Evolutionary conservation across 2,113 vertebrate species (phyloP).

Genomic region (Pontoporia blainvillei): DNA sequence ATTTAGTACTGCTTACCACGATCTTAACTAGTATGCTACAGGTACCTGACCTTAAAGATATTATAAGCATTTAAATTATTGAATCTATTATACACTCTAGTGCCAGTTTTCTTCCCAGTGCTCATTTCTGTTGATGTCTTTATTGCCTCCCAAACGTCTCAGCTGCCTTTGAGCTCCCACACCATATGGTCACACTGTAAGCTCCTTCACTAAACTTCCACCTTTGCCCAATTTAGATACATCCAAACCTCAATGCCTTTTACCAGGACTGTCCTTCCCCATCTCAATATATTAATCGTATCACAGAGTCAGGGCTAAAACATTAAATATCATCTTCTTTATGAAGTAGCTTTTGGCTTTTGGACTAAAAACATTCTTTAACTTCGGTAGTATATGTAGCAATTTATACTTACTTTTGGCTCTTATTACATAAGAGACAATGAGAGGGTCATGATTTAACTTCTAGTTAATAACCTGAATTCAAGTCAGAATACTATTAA

Average conservation of each 20-base stretch:
- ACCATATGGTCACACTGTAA: neutral
- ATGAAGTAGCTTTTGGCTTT: neutral
- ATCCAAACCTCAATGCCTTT: neutral
- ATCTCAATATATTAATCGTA: neutral
- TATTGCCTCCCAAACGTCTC: neutral
- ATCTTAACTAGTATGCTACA: neutral
- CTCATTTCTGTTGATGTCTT: neutral
- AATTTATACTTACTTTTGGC: neutral
- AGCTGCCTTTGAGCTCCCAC: neutral
- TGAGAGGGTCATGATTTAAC: neutral
- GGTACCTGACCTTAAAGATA: neutral
- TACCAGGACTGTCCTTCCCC: neutral
- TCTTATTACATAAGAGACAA: neutral
- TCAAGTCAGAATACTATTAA: neutral
- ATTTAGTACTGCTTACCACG: neutral
- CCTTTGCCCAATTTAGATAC: neutral
- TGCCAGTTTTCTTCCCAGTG: neutral
- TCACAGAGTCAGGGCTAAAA: neutral
- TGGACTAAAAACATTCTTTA: neutral
- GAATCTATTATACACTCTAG: neutral
- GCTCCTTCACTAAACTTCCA: neutral
- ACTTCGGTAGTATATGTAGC: neutral
- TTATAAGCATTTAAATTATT: neutral
- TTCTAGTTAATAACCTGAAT: neutral
- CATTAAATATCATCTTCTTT: neutral